phyloP scores from a whole-genome alignment of 2,113 vertebrate species.

The Psettodes erumei region DNA sequence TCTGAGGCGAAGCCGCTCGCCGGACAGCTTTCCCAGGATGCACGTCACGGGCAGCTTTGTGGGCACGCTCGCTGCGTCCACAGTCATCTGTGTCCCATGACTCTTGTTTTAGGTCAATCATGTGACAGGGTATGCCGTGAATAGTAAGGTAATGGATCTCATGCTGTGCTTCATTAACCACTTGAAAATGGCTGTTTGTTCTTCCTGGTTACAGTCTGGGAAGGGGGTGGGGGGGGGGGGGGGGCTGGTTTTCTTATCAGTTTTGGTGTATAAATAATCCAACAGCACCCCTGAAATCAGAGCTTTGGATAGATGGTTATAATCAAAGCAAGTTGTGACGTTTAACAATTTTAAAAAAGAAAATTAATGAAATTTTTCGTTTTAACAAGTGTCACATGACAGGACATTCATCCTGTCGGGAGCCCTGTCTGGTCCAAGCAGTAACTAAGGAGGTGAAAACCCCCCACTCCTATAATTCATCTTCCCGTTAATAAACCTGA shows the following conservation, averaged over 20 bases:
- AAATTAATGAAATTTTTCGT: not conserved
- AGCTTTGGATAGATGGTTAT: not conserved
- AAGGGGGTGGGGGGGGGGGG: too few species aligned
- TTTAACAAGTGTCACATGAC: constrained; percentile 54
- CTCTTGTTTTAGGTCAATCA: constrained; percentile 74
- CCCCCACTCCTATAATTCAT: not conserved
- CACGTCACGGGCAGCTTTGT: constrained; percentile 45
- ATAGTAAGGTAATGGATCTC: constrained; percentile 79
- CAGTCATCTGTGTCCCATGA: constrained; percentile 73
- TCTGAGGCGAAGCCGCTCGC: not conserved
- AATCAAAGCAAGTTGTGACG: not conserved
- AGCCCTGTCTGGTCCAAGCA: not conserved
- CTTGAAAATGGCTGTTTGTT: constrained; percentile 71
- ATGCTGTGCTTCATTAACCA: constrained; percentile 71
- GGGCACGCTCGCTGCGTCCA: constrained; percentile 5
- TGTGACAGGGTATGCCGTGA: constrained; percentile 70
- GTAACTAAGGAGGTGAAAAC: too few species aligned
- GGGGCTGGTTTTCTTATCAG: constrained; percentile 20
- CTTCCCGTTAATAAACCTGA: not conserved
- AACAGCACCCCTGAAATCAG: not conserved
- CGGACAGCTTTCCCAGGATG: constrained; percentile 51
- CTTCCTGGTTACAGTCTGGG: constrained; percentile 38
- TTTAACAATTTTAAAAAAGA: too few species aligned
- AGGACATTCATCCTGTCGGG: not conserved
- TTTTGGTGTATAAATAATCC: not conserved